Percentiles rank a stretch among this genome's conserved stretches.
Conservation (phyloP, 2,113 vertebrate species). For the Crocuta crocuta region DNA sequence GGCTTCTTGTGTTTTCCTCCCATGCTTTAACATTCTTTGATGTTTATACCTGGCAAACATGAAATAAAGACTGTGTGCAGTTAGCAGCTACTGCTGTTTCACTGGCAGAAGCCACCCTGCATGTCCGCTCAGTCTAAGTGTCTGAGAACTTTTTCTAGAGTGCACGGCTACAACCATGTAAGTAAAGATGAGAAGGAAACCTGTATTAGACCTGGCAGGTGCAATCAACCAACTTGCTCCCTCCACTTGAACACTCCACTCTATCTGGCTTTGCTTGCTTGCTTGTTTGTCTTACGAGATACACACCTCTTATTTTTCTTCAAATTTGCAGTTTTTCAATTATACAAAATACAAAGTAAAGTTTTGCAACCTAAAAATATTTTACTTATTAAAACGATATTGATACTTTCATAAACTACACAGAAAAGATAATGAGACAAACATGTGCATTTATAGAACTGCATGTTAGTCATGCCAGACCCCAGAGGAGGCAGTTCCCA, state of each 20-base stretch:
- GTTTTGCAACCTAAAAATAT: conserved; percentile 81
- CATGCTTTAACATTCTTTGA: no score
- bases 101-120: no score
- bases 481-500: conserved; percentile 94
- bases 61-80: no score
- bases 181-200: background rate
- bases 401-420: conserved; percentile 85
- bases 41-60: no score
- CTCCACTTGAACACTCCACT: background rate
- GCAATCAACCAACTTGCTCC: background rate
- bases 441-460: conserved; percentile 85
- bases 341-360: conserved; percentile 77
- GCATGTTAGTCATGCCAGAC: conserved; percentile 91
- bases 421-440: conserved; percentile 83
- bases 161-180: background rate
- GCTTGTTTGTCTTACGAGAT: background rate
- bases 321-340: background rate
- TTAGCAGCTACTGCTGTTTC: no score
- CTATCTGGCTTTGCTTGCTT: background rate
- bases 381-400: conserved; percentile 28
- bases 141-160: no score
- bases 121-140: no score
- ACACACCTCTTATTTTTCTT: conserved; percentile 51
- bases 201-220: background rate
- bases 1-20: no score